Base-by-base conservation (phyloP, 1,140 invertebrate species). In the Diachasmimorpha longicaudata region DNA sequence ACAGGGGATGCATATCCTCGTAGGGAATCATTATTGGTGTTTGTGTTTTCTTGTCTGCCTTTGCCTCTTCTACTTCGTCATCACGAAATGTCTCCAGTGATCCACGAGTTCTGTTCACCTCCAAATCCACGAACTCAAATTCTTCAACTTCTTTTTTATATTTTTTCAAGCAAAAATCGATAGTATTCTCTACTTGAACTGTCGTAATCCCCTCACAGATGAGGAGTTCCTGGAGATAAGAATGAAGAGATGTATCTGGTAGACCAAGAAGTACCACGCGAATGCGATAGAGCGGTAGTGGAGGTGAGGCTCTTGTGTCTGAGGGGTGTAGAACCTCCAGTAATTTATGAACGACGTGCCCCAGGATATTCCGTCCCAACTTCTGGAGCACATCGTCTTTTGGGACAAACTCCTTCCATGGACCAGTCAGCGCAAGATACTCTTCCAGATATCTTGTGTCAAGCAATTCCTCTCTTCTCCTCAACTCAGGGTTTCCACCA, bases 11-110 rank as follows among this genome's bases (percentile, higher is more conserved):
- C 31, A 90, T 84, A 70, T 92, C 90, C 80, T 92, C 91, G 79
- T 89, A 87, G 8, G 91, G 92, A 77, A 91, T 89, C 21, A 87
- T 83, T 80, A 87, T 90, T 21, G 92, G 91, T 2, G 92, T 92
- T 83, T 91, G 91, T 9, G 89, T 91, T 75, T 89, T 83, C 81
- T 91, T 91, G 0, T 85, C 58, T 0, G 25, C 66, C 46, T 46
- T 70, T 2, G 2, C 6, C 72, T 23, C 36, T 0, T 19, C 46
- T 8, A 52, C 31, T 42, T 70, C 46, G n/a, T 74, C 48, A 21
- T 48, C 9, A 42, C 72, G 44, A 52, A 71, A 42, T 6, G 39
- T 14, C 3, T 69, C 52, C 31, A 48, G 14, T 14, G 21, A 55
- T 42, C 19, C 11, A 25, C 4, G 48, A n/a, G 39, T 63, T 63